phyloP scores from a whole-genome alignment of 1,140 invertebrate species.

The Drosophila lacteicornis region DNA sequence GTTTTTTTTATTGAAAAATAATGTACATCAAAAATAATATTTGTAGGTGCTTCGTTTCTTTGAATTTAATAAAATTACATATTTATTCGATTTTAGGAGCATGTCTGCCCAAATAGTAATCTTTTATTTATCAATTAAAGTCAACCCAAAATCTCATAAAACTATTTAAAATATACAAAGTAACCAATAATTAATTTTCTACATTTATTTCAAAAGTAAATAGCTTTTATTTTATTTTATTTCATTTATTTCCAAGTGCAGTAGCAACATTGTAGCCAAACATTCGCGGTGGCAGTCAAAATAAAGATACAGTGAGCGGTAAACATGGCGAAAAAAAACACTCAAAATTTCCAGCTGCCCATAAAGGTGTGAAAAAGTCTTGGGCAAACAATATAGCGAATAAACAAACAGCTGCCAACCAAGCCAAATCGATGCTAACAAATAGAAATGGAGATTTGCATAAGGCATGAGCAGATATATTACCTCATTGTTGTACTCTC shows the following conservation, averaged over 20 bases:
- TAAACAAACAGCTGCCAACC: slow-evolving; percentile 24
- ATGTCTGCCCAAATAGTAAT: too few relatives aligned
- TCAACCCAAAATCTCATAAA: too few relatives aligned
- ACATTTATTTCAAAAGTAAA: too few relatives aligned
- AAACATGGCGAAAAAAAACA: slow-evolving; percentile 14
- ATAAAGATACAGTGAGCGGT: slow-evolving; percentile 11
- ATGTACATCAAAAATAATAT: too few relatives aligned
- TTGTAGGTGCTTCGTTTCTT: too few relatives aligned
- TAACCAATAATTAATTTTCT: too few relatives aligned
- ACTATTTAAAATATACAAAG: too few relatives aligned
- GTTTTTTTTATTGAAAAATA: too few relatives aligned
- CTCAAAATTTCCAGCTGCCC: slow-evolving; percentile 19
- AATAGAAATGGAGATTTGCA: slow-evolving; percentile 49
- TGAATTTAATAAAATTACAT: too few relatives aligned
- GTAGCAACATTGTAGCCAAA: slow-evolving; percentile 26
- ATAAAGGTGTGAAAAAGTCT: slow-evolving; percentile 48
- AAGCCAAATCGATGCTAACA: slow-evolving; percentile 37
- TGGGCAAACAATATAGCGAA: slow-evolving; percentile 34
- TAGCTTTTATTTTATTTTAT: too few relatives aligned
- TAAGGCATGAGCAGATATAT: slow-evolving; percentile 41
- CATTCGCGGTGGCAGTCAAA: slow-evolving; percentile 13
- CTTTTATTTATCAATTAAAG: too few relatives aligned
- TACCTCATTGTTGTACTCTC: slow-evolving; percentile 24
- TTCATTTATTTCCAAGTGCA: slow-evolving; percentile 1
- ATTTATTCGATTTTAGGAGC: too few relatives aligned